A percentile compares a stretch with the other conserved stretches of the same genome.
Evolutionary conservation across 2,797 vertebrate species (phyloP).

Genomic region (Cryptoprocta ferox): DNA sequence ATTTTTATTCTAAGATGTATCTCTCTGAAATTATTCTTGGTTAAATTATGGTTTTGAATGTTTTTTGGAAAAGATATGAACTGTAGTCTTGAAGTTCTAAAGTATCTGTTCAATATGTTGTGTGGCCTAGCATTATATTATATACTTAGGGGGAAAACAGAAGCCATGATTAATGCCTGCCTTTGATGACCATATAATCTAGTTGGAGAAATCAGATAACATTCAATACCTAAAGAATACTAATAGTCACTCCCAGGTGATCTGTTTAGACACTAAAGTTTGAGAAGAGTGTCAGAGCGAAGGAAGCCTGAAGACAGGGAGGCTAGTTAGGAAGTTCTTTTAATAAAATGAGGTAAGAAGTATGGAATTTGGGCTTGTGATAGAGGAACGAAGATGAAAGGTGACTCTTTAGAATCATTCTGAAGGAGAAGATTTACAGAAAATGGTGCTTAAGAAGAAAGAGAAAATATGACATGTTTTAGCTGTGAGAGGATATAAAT

Average conservation of each 20-base stretch:
- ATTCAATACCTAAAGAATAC: not conserved
- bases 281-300: not conserved
- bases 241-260: not conserved
- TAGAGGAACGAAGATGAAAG: not conserved
- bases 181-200: not conserved
- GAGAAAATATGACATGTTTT: not conserved
- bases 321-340: not conserved
- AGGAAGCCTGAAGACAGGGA: not conserved
- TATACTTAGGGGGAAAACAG: not conserved
- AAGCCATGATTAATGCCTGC: not conserved
- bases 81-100: not conserved
- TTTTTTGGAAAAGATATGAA: constrained; percentile 20
- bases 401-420: not conserved
- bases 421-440: not conserved
- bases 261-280: not conserved
- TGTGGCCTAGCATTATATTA: not conserved
- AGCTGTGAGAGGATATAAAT: not conserved
- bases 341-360: not conserved
- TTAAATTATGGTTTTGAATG: not conserved
- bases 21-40: constrained; percentile 47
- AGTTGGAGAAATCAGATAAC: not conserved
- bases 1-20: constrained; percentile 23
- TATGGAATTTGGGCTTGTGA: not conserved
- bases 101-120: not conserved
- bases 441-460: not conserved